These are phyloP conservation scores for Sphaerophoria taeniata DNA, from an alignment of 2,888 invertebrate genomes.

Conservation along the genomic window DNA sequence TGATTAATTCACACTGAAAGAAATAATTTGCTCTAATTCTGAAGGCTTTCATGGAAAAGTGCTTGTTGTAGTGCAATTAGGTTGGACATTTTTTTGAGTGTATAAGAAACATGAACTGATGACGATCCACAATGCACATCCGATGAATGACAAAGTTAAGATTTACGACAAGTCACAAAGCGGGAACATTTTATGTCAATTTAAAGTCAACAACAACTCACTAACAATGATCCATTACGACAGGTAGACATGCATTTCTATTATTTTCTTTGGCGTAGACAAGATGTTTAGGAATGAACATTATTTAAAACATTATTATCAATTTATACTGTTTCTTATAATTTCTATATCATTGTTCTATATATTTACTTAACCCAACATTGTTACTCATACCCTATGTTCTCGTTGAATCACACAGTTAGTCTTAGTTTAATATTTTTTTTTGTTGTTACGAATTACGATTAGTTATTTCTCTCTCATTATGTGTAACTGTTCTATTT, in stretches of 20 bases:
- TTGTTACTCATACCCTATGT: no score
- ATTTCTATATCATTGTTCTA: no score
- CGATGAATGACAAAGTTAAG: conserved; percentile 62
- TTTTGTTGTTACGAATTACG: background rate
- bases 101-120: background rate
- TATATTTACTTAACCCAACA: no score
- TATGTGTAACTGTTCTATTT: background rate
- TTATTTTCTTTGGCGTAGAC: conserved; percentile 22
- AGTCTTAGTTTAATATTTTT: no score
- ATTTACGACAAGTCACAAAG: conserved; percentile 56
- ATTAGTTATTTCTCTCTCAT: no score
- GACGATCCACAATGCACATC: conserved; percentile 13
- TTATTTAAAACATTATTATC: no score
- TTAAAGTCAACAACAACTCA: conserved; percentile 61
- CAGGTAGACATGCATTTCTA: conserved; percentile 54
- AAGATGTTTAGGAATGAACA: background rate
- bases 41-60: background rate
- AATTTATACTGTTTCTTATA: no score
- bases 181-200: conserved; percentile 66
- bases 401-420: no score
- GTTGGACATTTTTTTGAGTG: background rate
- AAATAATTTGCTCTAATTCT: background rate
- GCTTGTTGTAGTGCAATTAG: background rate
- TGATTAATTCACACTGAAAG: conserved; percentile 27
- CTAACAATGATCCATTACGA: conserved; percentile 62